Evolutionary conservation across 1,140 invertebrate species (phyloP), one percentile per base, ranked within the genome.

Genomic region (Drosophila melanica): DNA sequence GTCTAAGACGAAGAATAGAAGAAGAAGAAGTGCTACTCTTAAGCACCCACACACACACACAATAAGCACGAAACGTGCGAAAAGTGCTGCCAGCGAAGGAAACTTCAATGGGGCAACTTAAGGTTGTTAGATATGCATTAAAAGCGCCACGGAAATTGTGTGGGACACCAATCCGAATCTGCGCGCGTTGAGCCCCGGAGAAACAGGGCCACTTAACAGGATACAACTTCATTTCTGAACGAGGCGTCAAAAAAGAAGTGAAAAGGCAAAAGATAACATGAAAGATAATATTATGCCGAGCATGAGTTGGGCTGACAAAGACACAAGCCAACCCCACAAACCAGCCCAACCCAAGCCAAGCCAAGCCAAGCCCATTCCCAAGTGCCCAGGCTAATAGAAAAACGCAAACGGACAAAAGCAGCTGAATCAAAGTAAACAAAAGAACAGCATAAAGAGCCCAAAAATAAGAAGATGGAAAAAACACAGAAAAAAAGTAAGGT

Each of bases 201-300:
- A n/a, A n/a, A 23, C 20, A 4, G 20, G 20, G 20, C 84, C 79
- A 87, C 84, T 87, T 87, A 89, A 89, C 79, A 74, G 80, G 79
- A 77, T 77, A 89, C 84, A 84, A 84, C 84, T 87, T 84, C 84
- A 87, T 87, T 80, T 87, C 77, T 54, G 65, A 77, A 64, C 65
- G 66, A 77, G 65, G 68, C 77, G 59, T 79, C 74, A 86, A 71
- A 81, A 65, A 41, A 45, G 66, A 41, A 82, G 79, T 84, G 79
- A 82, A 87, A 86, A 79, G 79, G 84, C 82, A 67, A 89, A 82
- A 87, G 82, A 87, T 89, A 87, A 87, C 84, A 90, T 76, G 63
- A 87, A 87, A 77, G 84, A 87, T 87, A 87, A 87, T 89, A 87
- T 89, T 87, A 87, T 87, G 79, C 74, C 77, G 60, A 70, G 74